Conservation (phyloP, 92 coral and sea anemone species). For the Scolanthus callimorphus region DNA sequence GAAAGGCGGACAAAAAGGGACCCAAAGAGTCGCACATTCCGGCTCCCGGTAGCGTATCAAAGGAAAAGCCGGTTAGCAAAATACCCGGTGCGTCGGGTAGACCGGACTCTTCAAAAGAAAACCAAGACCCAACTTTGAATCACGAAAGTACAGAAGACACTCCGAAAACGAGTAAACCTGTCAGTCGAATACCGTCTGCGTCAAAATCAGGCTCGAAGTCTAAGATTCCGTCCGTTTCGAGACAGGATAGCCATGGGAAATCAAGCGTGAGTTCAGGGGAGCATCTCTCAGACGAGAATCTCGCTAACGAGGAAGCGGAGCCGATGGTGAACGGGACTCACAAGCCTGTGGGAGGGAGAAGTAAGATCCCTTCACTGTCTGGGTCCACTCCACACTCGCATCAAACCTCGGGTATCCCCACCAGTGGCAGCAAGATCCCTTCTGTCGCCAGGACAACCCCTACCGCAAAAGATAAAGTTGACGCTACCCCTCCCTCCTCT, state of each 20-base stretch:
- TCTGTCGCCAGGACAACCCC: slow-evolving; percentile 28
- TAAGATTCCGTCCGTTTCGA: slow-evolving; percentile 39
- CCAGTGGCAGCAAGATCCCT: slow-evolving; percentile 50
- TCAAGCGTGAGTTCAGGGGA: slow-evolving; percentile 8
- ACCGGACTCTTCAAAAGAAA: slow-evolving; percentile 82
- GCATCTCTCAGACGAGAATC: slow-evolving; percentile 9
- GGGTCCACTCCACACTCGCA: slow-evolving; percentile 1
- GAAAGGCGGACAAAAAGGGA: slow-evolving; percentile 57
- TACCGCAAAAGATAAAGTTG: slow-evolving; percentile 10
- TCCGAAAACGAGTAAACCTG: slow-evolving; percentile 17
- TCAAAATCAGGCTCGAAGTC: slow-evolving; percentile 45
- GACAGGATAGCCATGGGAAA: slow-evolving; percentile 41
- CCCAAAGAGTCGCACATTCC: slow-evolving; percentile 62
- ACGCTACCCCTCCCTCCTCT: slow-evolving; percentile 22
- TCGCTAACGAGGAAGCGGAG: slow-evolving; percentile 2
- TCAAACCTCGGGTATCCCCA: slow-evolving; percentile 35
- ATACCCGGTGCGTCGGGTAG: slow-evolving; percentile 46
- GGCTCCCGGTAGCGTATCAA: slow-evolving; percentile 38
- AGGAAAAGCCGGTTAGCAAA: slow-evolving; percentile 41
- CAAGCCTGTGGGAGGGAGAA: slow-evolving; percentile 15
- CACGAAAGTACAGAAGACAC: slow-evolving; percentile 30
- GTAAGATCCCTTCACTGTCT: slow-evolving; percentile 21
- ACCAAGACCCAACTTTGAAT: slow-evolving; percentile 57
- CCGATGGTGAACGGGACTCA: neutral
- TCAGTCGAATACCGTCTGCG: slow-evolving; percentile 78